Evolutionary conservation across 2,113 vertebrate genomes (phyloP).

Genomic region (Colossoma macropomum): DNA sequence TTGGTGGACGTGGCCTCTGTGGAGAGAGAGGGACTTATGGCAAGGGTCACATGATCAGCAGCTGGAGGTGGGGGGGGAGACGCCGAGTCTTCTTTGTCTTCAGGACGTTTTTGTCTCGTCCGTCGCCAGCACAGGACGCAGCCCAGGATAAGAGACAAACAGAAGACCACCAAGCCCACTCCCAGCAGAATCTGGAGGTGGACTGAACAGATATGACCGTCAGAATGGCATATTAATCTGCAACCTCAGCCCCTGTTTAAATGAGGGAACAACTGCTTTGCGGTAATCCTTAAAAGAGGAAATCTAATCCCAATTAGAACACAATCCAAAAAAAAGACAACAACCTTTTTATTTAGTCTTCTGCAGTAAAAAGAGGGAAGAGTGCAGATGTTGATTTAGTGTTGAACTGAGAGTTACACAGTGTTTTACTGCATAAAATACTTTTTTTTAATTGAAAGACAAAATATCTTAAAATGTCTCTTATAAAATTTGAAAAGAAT

Average conservation of each 20-base stretch:
- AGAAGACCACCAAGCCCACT: constrained; percentile 74
- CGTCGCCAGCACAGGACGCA: constrained; percentile 77
- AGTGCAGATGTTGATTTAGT: no score
- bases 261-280: constrained; percentile 20
- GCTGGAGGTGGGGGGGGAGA: constrained; percentile 29
- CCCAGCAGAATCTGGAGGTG: constrained; percentile 77
- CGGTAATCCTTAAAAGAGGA: constrained; percentile 6
- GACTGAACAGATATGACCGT: constrained; percentile 65
- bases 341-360: neutral
- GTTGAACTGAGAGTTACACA: no score
- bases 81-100: constrained; percentile 54
- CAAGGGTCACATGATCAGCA: constrained; percentile 42
- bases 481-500: no score
- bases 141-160: constrained; percentile 76
- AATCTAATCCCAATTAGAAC: neutral
- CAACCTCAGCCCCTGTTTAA: neutral
- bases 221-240: constrained; percentile 22
- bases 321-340: neutral
- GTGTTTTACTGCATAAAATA: no score
- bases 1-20: constrained; percentile 43
- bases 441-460: no score
- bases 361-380: neutral
- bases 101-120: constrained; percentile 38
- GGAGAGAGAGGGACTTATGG: constrained; percentile 45
- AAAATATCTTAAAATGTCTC: no score